Base-by-base conservation (phyloP, 2,888 invertebrate genomes). In the Seira sanloemensis region DNA sequence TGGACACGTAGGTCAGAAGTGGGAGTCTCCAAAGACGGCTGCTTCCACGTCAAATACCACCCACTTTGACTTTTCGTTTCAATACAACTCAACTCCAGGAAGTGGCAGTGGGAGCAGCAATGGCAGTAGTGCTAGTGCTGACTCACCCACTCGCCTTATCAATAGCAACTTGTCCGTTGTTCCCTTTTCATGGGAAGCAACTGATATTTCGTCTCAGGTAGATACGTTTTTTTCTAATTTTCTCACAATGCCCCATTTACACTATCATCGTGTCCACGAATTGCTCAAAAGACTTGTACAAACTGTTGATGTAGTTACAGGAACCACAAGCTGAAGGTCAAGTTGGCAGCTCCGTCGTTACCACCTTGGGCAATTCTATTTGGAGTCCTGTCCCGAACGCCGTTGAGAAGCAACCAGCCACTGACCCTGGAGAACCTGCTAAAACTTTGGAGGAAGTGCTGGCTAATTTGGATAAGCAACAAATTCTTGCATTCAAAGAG, bases 331-430 rank as follows among this genome's bases (percentile, higher is more conserved):
- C 81, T 67, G 83, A 83, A 68, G 73, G 25, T 62, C 68, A 54
- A 50, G 75, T 71, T 54, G 67, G 78, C 75, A 76, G 27, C 78
- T 73, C 83, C 5, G 26, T 68, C 27, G 69, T 65, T 58, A 65
- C 79, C 62, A 19, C 79, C 27, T 85, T 85, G 62, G 74, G 78
- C 5, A 66, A 72, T 16, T 54, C 85, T 16, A 78, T 79, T 9
- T 86, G 86, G 86, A 83, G 68, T 19, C 71, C 86, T 26, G 67
- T 81, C 12, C 79, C 75, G 69, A 73, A 37, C 19, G 37, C 23
- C n/a, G 23, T 1, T 27, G 46, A 19, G 23, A 65, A 37, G 37
- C 19, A n/a, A n/a, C n/a, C 58, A 58, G 18, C 58, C n/a, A 12
- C 58, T 18, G 18, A 58, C n/a, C 18, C 5, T 12, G 37, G 18